Percentiles rank a stretch among this genome's conserved stretches.
Conservation (phyloP, 1,140 invertebrate genomes). For the Diplogasteroides magnus region DNA sequence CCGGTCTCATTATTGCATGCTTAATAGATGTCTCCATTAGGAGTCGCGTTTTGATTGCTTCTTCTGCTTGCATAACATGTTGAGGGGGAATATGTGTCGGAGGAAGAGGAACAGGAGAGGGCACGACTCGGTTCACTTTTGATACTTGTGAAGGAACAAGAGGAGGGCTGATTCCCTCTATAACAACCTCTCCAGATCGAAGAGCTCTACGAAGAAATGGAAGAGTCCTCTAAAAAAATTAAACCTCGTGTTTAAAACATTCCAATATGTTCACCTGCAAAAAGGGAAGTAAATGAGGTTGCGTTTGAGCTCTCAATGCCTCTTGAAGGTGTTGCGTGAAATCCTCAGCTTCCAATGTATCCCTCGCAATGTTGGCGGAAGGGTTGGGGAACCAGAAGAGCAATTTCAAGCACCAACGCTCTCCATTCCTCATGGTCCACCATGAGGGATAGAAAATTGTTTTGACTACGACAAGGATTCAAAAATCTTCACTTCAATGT, state of each 20-base stretch:
- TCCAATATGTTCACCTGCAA: neutral
- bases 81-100: neutral
- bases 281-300: slow-evolving; percentile 26
- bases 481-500: no score
- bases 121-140: neutral
- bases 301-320: slow-evolving; percentile 16
- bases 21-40: slow-evolving; percentile 18
- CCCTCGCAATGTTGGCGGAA: no score
- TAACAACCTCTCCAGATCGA: slow-evolving; percentile 6
- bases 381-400: no score
- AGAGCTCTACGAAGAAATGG: slow-evolving; percentile 17
- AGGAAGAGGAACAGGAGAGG: neutral
- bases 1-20: slow-evolving; percentile 16
- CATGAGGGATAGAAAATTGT: no score
- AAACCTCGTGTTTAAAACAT: neutral
- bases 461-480: no score
- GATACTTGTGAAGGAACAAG: neutral
- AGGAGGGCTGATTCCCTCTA: slow-evolving; percentile 15
- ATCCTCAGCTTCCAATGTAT: slow-evolving; percentile 6
- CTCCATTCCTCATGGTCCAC: no score
- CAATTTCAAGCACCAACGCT: no score
- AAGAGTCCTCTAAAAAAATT: slow-evolving; percentile 15
- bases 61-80: neutral
- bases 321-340: slow-evolving; percentile 19
- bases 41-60: neutral